Base-by-base conservation (phyloP, 2,113 vertebrate genomes). In the Cottus gobio region DNA sequence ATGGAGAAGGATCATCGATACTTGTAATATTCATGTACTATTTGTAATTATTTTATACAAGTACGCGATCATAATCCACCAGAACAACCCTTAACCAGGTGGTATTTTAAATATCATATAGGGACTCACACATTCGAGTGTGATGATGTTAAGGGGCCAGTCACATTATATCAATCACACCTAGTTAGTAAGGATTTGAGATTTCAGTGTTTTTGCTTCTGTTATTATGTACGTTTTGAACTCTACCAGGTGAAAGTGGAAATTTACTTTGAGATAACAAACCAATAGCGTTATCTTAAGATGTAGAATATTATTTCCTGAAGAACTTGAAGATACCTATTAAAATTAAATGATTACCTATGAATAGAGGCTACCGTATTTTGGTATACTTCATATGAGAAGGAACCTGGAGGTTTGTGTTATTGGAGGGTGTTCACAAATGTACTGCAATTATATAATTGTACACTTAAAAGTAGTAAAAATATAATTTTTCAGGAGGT, bases 181-280 rank as follows among this genome's bases (percentile, higher is more conserved):
- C n/a, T 31, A 2, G 30, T 31, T 31, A 31, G 30, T 31, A 31
- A 30, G 48, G 30, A 76, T 31, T 64, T 81, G 73, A 61, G 75
- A 74, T 89, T 89, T 87, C 71, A 39, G 30, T 81, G 77, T 75
- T 86, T 85, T 87, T 22, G 22, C 44, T 28, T 79, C 54, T 7
- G 62, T 63, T 63, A 62, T 63, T 63, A 46, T 46, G n/a, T 60
- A 28, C 54, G 20, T 52, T 58, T 39, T 37, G 48, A 46, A 20
- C 11, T 64, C 78, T 75, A 65, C 39, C 39, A 73, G 58, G 36
- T 70, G 46, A 52, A 34, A 62, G 5, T 24, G 15, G 42, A 48
- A 70, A 54, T 44, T 63, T 60, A 80, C 37, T 77, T 79, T 85
- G 10, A 79, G 44, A 82, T 67, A 57, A 76, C 7, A 46, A 65